Base-by-base conservation (phyloP, 1,140 invertebrate genomes). In the Bilobella aurantiaca region DNA sequence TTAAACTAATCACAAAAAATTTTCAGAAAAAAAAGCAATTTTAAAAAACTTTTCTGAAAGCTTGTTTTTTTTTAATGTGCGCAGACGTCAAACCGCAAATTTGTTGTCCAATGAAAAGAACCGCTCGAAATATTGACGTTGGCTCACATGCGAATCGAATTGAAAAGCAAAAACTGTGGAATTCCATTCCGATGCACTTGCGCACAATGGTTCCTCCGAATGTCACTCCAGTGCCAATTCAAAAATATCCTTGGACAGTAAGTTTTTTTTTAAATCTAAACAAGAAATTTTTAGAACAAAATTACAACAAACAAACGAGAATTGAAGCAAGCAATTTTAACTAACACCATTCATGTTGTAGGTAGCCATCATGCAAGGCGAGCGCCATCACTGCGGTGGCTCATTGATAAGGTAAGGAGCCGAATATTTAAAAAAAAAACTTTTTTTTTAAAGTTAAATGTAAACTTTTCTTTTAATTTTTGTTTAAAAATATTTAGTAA, bases 231-330 rank as follows among this genome's bases (percentile, higher is more conserved):
- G 58, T 59, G 14, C 58, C 58, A 27, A 59, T 59, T 23, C 14
- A 59, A 18, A 59, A 59, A 34, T 59, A 59, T 25, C 58, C 58
- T 8, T 59, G 58, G 58, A 59, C 58, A 18, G 58, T 53, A 53
- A 42, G 18, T 42, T 42, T 42, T 42, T 42, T 8, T 42, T 42
- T 42, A 42, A 18, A 8, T 42, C 21, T 12, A 14, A 18, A 53
- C 14, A 16, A 18, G 49, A 12, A 14, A 53, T 53, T 23, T 23
- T 53, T 14, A 5, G 21, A 53, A n/a, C 8, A n/a, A 12, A 12
- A 12, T 42, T n/a, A 42, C 8, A 42, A 42, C n/a, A 12, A 42
- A 42, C n/a, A n/a, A n/a, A n/a, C n/a, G n/a, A n/a, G n/a, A n/a
- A n/a, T n/a, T n/a, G n/a, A n/a, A n/a, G n/a, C n/a, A n/a, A n/a